Evolutionary conservation across 2,113 vertebrate genomes (phyloP), one percentile per base, ranked within the genome.

Genomic region (Lepidothrix coronata): DNA sequence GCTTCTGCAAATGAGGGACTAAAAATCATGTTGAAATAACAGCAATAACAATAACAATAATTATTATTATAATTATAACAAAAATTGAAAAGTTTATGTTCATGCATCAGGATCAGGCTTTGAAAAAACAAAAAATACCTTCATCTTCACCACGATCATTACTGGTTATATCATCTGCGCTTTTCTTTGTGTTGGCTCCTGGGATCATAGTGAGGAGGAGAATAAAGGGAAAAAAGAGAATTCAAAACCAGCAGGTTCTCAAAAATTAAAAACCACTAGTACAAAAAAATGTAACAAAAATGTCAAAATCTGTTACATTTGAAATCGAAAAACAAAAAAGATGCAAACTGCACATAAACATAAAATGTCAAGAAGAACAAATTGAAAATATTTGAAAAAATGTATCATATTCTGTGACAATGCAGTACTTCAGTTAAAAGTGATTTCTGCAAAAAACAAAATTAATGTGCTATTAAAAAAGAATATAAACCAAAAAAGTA

Each of bases 161-260:
- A 99, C 96, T 99, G 98, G 97, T 98, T 98, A 99, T 98, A 98
- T 98, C 99, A 98, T 98, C 98, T 96, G 96, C 98, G 97, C 97
- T 98, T 98, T 98, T 99, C 98, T 98, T 98, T 98, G 98, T 97
- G 98, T 98, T 98, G 98, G 98, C 98, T 98, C 98, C 99, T 99
- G 97, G 94, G 98, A 98, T 98, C 97, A 98, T 97, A 97, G 81
- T 97, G 98, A 97, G 97, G 97, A 96, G 97, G 97, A 97, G 98
- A 98, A 98, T 98, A 98, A 97, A 98, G 97, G 96, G 97, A 97
- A 97, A 97, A 98, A 98, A 98, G 95, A 98, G 90, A 97, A 97
- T 98, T 98, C 98, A 98, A 98, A 98, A 98, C 96, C 97, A 98
- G 96, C 46, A 97, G 87, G 75, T 97, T 98, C 96, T 93, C 95